phyloP scores from a whole-genome alignment of 1,140 invertebrate genomes.

The Melanaphis sacchari region DNA sequence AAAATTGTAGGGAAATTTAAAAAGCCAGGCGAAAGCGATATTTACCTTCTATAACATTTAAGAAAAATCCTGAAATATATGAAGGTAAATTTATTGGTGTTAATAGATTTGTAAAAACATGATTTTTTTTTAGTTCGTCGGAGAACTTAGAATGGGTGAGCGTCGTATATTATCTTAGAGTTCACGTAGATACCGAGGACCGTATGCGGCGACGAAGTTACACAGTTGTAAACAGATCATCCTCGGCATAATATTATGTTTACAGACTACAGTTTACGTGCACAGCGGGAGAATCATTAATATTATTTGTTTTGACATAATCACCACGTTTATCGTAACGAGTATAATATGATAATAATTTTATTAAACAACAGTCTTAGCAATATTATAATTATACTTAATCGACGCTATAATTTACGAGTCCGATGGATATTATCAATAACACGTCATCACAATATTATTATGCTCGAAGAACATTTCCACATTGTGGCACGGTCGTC shows the following conservation, averaged over 20 bases:
- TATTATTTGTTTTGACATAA: conserved; percentile 5
- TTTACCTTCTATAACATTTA: not conserved
- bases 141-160: not conserved
- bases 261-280: too few relatives aligned
- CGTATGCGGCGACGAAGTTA: not conserved
- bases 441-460: not conserved
- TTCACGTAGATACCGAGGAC: not conserved
- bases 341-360: not conserved
- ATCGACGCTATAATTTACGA: not conserved
- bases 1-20: not conserved
- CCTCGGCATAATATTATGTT: not conserved
- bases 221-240: not conserved
- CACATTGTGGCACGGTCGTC: not conserved
- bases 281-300: not conserved
- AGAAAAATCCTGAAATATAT: not conserved
- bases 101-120: not conserved
- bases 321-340: not conserved
- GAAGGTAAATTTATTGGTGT: not conserved
- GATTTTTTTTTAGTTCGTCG: not conserved
- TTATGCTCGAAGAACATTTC: not conserved
- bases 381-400: not conserved
- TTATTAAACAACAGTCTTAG: not conserved
- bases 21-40: not conserved
- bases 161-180: not conserved
- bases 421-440: not conserved